Base-by-base conservation (phyloP, 2,888 invertebrate species). In the Pteria penguin region DNA sequence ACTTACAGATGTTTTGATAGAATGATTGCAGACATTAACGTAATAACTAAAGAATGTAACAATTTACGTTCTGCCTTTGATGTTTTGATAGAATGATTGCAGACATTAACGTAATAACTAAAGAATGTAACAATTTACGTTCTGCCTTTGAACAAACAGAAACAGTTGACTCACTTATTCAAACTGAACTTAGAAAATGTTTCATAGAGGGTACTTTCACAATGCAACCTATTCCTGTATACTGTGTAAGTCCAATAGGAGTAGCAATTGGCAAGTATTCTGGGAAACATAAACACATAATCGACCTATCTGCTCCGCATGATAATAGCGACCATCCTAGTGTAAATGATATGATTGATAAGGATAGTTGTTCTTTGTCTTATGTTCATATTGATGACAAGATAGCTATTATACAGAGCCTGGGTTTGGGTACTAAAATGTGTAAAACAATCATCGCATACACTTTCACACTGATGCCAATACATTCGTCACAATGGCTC, bases 221-320 rank as follows among this genome's bases (percentile, higher is more conserved):
- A 0, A 11, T 14, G 4, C 58, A 61, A 11, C 78, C 77, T 4
- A 76, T 79, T 63, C 24, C 61, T 2, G 8, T 8, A 18, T 77
- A 67, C 29, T 14, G 82, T n/a, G 75, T 82, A n/a, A 73, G 69
- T n/a, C 79, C 82, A 4, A 52, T 82, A 2, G 82, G 76, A 0
- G 32, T 82, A 33, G 80, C 76, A 1, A 61, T 33, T 29, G 66
- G 72, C 1, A 83, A 81, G 68, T 80, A 81, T 61, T 78, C 76
- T 4, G 70, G 70, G 18, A 80, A 80, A 45, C 36, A 81, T 55
- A 58, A 80, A 8, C 52, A 82, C 0, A 82, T 80, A 4, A 55
- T 82, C 3, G 83, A 84, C 62, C 22, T 81, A 2, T 82, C 79
- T 11, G 69, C 79, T 0, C 78, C 80, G 3, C 80, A 80, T 69